Evolutionary conservation across 2,888 invertebrate species (phyloP).

Genomic region (Petrolisthes manimaculis): DNA sequence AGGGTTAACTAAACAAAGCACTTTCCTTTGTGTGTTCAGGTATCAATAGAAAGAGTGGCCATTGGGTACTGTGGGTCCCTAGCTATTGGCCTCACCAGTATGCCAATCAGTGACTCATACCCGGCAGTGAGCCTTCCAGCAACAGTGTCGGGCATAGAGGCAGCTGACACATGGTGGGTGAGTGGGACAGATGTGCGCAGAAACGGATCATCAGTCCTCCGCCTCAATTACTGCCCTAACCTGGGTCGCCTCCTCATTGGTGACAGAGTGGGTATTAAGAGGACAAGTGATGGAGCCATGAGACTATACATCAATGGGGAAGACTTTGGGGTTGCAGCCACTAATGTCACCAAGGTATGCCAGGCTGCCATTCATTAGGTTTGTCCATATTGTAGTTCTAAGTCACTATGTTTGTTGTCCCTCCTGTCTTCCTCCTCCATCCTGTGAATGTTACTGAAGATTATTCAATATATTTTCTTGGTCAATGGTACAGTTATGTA

Average conservation of each 20-base stretch:
- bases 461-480: neutral
- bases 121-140: constrained; percentile 77
- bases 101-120: constrained; percentile 75
- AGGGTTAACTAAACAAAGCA: neutral
- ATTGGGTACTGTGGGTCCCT: constrained; percentile 81
- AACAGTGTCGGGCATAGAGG: constrained; percentile 76
- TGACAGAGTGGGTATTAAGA: constrained; percentile 81
- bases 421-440: too few relatives aligned
- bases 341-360: constrained; percentile 80
- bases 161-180: constrained; percentile 78
- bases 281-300: constrained; percentile 77
- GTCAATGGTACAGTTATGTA: neutral
- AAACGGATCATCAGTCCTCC: constrained; percentile 67
- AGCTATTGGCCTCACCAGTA: constrained; percentile 81
- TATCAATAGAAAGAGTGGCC: constrained; percentile 76
- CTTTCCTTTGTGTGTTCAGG: constrained; percentile 36
- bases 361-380: too few relatives aligned
- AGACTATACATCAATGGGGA: constrained; percentile 86
- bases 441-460: neutral
- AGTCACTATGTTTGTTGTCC: too few relatives aligned
- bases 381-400: too few relatives aligned
- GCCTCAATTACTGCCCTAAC: constrained; percentile 77
- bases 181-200: constrained; percentile 71
- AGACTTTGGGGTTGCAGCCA: constrained; percentile 81
- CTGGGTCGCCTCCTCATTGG: constrained; percentile 86